Evolutionary conservation across 1,140 invertebrate species (phyloP).

Genomic region (Heliconius eleuchia): DNA sequence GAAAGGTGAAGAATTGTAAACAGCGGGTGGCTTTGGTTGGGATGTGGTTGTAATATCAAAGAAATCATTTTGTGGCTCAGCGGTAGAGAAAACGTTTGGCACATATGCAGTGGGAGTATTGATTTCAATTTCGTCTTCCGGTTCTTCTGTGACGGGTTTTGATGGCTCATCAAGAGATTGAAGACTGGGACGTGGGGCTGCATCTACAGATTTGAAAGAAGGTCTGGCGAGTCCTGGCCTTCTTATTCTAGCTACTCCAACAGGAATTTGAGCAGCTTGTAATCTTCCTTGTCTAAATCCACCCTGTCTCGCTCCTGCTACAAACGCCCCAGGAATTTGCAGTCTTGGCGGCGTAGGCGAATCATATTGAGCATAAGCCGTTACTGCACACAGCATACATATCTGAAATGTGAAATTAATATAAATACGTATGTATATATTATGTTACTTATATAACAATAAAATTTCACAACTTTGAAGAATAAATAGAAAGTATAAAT

Average conservation of each 20-base stretch:
- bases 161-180: conserved; percentile 80
- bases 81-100: conserved; percentile 64
- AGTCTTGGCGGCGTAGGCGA: conserved; percentile 80
- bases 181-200: conserved; percentile 74
- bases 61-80: conserved; percentile 73
- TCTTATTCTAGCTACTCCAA: conserved; percentile 70
- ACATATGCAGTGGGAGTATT: conserved; percentile 73
- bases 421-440: neutral
- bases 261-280: conserved; percentile 48
- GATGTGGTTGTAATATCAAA: conserved; percentile 74
- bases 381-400: conserved; percentile 73
- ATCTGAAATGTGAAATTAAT: conserved; percentile 63
- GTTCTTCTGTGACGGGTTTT: conserved; percentile 82
- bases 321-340: conserved; percentile 84
- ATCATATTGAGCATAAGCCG: conserved; percentile 79
- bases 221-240: conserved; percentile 78
- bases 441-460: neutral
- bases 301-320: conserved; percentile 64
- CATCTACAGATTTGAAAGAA: conserved; percentile 80
- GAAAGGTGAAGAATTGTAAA: conserved; percentile 64
- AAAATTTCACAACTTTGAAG: neutral
- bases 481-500: conserved; percentile 20
- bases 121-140: conserved; percentile 80
- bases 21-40: conserved; percentile 73
- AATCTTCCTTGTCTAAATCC: conserved; percentile 75